A percentile compares a stretch with the other conserved stretches of the same genome.
Evolutionary conservation across 2,113 vertebrate genomes (phyloP).

Genomic region (Gallinago undulata): DNA sequence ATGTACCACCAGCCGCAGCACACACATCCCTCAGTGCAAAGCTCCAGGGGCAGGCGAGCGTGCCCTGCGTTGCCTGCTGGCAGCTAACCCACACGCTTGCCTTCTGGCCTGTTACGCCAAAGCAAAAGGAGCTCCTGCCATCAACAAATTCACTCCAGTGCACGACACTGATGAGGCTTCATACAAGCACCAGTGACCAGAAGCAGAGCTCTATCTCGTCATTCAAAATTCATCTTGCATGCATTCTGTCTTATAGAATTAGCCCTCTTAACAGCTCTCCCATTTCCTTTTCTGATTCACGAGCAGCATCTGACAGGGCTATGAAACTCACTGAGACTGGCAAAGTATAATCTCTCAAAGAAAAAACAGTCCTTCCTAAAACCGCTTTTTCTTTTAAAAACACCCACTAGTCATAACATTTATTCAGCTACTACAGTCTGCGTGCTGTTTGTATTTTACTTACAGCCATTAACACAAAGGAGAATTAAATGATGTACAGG

Average conservation of each 20-base stretch:
- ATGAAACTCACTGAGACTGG: neutral
- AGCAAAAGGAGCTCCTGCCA: neutral
- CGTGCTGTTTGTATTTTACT: neutral
- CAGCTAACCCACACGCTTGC: neutral
- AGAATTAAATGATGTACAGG: neutral
- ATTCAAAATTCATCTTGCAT: neutral
- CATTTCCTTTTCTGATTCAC: neutral
- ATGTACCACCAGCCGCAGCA: neutral
- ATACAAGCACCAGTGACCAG: neutral
- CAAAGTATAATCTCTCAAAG: neutral
- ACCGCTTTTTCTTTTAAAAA: neutral
- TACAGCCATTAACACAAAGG: neutral
- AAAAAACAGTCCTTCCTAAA: neutral
- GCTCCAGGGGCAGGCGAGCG: neutral
- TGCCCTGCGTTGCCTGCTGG: neutral
- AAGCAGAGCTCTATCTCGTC: neutral
- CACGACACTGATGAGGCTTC: neutral
- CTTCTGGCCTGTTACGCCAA: neutral
- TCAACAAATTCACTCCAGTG: neutral
- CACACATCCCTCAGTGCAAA: neutral
- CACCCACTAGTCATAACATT: neutral
- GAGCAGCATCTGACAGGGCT: neutral
- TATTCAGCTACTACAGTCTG: neutral
- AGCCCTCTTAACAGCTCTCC: neutral
- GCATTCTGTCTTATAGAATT: neutral